Percentiles rank a stretch among this genome's conserved stretches.
These are phyloP conservation scores for Phrynocephalus forsythii DNA, from an alignment of 2,797 vertebrate species.

Conservation along the genomic window DNA sequence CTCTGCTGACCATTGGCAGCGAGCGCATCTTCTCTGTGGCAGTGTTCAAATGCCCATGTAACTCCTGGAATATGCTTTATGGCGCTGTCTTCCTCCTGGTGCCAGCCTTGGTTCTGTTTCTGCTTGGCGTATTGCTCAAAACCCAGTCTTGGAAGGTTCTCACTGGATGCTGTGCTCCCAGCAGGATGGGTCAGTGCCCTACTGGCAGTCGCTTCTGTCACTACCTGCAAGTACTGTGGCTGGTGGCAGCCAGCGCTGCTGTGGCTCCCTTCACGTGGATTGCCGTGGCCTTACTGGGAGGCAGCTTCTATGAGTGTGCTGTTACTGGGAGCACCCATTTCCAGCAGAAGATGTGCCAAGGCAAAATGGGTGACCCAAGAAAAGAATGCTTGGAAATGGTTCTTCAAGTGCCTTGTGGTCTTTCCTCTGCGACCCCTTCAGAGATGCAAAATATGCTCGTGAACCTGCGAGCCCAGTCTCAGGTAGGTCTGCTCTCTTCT, in stretches of 20 bases:
- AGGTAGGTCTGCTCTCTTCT: constrained; percentile 63
- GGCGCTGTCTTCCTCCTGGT: constrained; percentile 81
- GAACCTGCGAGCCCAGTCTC: constrained; percentile 77
- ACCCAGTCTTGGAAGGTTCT: constrained; percentile 74
- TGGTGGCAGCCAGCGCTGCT: constrained; percentile 44
- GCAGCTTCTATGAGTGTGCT: constrained; percentile 77
- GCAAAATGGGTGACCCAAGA: fast-evolving
- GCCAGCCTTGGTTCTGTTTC: constrained; percentile 80
- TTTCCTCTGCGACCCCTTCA: fast-evolving
- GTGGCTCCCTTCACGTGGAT: constrained; percentile 85
- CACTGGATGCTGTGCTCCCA: constrained; percentile 63
- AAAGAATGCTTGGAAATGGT: constrained; percentile 54
- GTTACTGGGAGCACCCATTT: constrained; percentile 67
- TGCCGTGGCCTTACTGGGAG: constrained; percentile 80
- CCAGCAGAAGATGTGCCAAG: constrained; percentile 52
- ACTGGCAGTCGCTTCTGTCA: fast-evolving
- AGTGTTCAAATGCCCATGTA: constrained; percentile 86
- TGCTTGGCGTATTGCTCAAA: constrained; percentile 77
- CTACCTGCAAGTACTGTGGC: fast-evolving
- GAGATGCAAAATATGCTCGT: neutral
- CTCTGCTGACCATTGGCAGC: constrained; percentile 76
- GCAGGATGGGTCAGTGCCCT: fast-evolving
- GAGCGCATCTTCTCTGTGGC: constrained; percentile 80
- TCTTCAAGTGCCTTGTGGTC: constrained; percentile 73
- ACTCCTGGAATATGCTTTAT: constrained; percentile 74